Evolutionary conservation across 2,113 vertebrate genomes (phyloP), one percentile per base, ranked within the genome.

Genomic region (Aegotheles bennettii): DNA sequence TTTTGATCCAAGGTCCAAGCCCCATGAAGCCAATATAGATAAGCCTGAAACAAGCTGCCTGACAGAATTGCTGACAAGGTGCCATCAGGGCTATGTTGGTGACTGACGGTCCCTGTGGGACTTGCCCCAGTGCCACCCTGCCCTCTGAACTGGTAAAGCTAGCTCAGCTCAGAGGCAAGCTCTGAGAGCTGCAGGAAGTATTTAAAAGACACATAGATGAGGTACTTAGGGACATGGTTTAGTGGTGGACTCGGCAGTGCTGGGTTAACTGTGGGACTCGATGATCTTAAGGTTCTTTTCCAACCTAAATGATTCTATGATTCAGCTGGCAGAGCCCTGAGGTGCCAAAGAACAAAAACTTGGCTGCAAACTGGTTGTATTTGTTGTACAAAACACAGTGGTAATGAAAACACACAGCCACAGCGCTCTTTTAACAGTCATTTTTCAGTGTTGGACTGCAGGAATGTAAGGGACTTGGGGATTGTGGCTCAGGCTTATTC

Each of bases 181-280:
- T 54, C 59, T 2, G 2, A 45, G 51, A 0, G 0, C 0, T 1
- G 38, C 16, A 51, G 61, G 61, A 64, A 28, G 61, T 64, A 21
- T 31, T 31, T 64, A 43, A 21, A 20, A 31, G 17, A 43, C 16
- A 13, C 31, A 9, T 21, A 42, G 18, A 42, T 4, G 13, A 43
- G 38, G 18, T 6, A 9, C 19, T 43, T 31, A 15, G 29, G 40
- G 28, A 38, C 16, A 61, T 18, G 36, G 24, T 29, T 10, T 31
- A 53, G 28, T 53, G 51, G 51, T 53, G 14, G 50, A 51, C 25
- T 29, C n/a, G n/a, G n/a, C n/a, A n/a, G 51, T 31, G 51, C 16
- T 38, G 17, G 35, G 15, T 61, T 61, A 38, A 26, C 25, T 10
- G 35, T 38, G 17, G 23, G 36, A 38, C 36, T 61, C 11, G 25